Percentiles rank a stretch among this genome's conserved stretches.
Conservation (phyloP, 2,113 vertebrate species). For the Labeo catla region DNA sequence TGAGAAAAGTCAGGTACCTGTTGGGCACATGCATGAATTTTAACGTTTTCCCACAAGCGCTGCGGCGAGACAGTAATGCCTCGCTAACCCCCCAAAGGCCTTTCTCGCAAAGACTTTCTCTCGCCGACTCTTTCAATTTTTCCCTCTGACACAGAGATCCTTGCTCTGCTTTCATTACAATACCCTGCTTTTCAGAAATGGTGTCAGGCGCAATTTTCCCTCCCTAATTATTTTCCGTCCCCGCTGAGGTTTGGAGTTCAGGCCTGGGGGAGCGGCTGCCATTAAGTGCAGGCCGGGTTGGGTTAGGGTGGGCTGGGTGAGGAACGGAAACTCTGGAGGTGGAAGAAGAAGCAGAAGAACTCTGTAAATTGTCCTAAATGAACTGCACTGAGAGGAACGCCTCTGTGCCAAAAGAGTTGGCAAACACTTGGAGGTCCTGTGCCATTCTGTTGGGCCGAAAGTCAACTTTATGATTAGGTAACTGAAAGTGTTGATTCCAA, state of each 20-base stretch:
- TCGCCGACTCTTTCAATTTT: constrained; percentile 36
- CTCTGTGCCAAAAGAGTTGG: constrained; percentile 3
- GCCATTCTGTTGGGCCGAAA: neutral
- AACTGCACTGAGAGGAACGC: constrained; percentile 26
- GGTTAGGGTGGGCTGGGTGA: constrained; percentile 60
- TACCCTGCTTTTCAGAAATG: constrained; percentile 82
- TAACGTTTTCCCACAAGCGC: constrained; percentile 70
- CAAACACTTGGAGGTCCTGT: neutral
- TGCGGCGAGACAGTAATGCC: constrained; percentile 70
- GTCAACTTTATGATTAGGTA: constrained; percentile 28
- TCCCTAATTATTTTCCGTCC: constrained; percentile 81
- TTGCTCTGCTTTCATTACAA: constrained; percentile 82
- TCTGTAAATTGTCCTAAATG: constrained; percentile 41
- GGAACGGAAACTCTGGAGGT: constrained; percentile 30
- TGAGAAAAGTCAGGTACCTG: constrained; percentile 56
- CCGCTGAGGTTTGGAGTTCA: constrained; percentile 77
- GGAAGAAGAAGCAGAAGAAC: neutral
- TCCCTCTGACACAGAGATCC: constrained; percentile 74
- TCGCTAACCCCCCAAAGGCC: constrained; percentile 68
- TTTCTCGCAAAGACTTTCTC: constrained; percentile 69
- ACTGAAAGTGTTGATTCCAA: neutral
- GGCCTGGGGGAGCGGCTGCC: constrained; percentile 75
- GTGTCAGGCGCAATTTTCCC: constrained; percentile 81
- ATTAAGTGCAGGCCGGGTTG: constrained; percentile 48
- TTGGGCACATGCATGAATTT: constrained; percentile 68